Base-by-base conservation (phyloP, 2,797 vertebrate genomes). In the Vultur gryphus region DNA sequence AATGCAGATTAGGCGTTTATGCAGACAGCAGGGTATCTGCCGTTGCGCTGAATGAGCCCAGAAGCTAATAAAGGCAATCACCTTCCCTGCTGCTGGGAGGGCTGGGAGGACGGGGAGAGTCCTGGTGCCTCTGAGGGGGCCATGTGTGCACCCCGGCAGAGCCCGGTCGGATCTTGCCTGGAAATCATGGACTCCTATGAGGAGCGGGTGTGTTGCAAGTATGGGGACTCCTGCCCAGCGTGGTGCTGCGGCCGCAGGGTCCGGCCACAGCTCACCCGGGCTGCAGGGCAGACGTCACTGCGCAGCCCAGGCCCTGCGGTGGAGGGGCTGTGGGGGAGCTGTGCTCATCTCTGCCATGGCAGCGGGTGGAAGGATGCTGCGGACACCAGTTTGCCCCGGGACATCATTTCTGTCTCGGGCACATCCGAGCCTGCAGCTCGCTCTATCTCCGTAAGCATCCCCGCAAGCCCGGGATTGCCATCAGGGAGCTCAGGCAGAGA, bases 61-160 rank as follows among this genome's bases (percentile, higher is more conserved):
- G 24, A 10, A 19, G 37, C 25, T 19, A 26, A 12, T 7, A 9
- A 39, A 57, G 10, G 39, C 25, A 6, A 15, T 11, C 20, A 4
- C 49, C 43, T 17, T 17, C 16, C 13, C 48, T 21, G 48, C 7
- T 6, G 4, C 13, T 23, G 48, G 71, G 13, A 23, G 52, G 10
- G 23, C 35, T 35, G 25, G 24, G 29, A 41, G 49, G 21, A 17
- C 4, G 4, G 26, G 62, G 43, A 25, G 12, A 10, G 13, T 51
- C 11, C 43, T 5, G 65, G 37, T 37, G 75, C 39, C 12, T 20
- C 23, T 7, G 29, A 29, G 19, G 46, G 10, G 66, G 13, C 19
- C 10, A 2, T 2, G 5, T 24, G 18, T 35, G 23, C 33, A 2
- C 23, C 64, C 48, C 3, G 2, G 4, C 3, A 13, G 18, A 43